phyloP scores from a whole-genome alignment of 2,113 vertebrate species.

The Tilapia sparmanii region DNA sequence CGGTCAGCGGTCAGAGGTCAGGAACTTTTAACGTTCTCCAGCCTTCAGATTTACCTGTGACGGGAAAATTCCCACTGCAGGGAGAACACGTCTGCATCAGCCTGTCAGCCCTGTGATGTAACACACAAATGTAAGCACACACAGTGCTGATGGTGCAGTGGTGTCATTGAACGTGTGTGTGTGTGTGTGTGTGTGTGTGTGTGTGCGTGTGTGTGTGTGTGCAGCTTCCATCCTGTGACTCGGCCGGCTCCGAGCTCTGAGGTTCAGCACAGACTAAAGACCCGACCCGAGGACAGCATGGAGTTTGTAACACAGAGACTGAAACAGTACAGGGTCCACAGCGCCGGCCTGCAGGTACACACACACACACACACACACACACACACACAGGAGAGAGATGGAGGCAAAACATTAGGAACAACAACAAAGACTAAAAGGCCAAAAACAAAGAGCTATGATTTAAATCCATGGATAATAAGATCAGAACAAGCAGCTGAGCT shows the following conservation, averaged over 20 bases:
- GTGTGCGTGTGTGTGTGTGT: background rate
- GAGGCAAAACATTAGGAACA: background rate
- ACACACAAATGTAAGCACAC: background rate
- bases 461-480: background rate
- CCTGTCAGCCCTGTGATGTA: background rate
- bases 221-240: constrained; percentile 80
- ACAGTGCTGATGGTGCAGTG: background rate
- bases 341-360: constrained; percentile 24
- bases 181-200: too few relatives aligned
- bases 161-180: background rate
- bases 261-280: constrained; percentile 75
- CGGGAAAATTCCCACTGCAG: background rate
- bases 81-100: background rate
- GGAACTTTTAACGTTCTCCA: background rate
- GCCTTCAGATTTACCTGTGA: background rate
- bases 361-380: background rate
- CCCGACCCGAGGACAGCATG: constrained; percentile 68
- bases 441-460: background rate
- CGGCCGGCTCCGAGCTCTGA: constrained; percentile 73
- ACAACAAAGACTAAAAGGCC: background rate
- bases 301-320: background rate
- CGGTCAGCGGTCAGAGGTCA: constrained; percentile 83
- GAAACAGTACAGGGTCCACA: constrained; percentile 61
- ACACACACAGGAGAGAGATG: background rate
- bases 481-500: background rate